A percentile compares a stretch with the other conserved stretches of the same genome.
phyloP scores from a whole-genome alignment of 2,113 vertebrate species.

The Sebastes schlegelii region DNA sequence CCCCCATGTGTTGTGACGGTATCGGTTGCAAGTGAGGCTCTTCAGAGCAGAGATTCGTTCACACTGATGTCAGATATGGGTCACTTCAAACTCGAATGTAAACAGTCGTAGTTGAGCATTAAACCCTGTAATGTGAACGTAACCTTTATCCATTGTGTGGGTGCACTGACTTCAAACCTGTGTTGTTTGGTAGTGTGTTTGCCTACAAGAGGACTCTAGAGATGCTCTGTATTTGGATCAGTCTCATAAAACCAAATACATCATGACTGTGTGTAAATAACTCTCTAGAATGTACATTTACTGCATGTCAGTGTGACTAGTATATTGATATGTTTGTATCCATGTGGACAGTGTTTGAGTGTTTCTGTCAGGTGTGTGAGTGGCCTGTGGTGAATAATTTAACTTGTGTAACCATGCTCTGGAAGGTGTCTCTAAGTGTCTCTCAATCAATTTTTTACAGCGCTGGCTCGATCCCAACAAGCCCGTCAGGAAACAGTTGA shows the following conservation, averaged over 20 bases:
- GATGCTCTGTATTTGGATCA: not conserved
- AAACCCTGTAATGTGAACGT: too few species aligned
- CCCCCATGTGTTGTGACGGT: too few species aligned
- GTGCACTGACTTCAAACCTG: not conserved
- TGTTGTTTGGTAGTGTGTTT: not conserved
- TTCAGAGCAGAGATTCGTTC: too few species aligned
- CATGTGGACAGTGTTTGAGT: not conserved
- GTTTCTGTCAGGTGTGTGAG: constrained; percentile 32
- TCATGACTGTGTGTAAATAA: constrained; percentile 6
- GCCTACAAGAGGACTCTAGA: not conserved
- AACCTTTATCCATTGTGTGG: not conserved
- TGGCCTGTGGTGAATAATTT: constrained; percentile 67
- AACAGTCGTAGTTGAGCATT: too few species aligned
- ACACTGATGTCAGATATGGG: too few species aligned
- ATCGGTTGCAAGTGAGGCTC: too few species aligned
- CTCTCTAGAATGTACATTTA: not conserved
- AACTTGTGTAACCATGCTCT: constrained; percentile 55
- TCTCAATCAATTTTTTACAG: constrained; percentile 87
- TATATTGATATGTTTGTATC: not conserved
- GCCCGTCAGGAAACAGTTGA: constrained; percentile 98
- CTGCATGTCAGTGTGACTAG: not conserved
- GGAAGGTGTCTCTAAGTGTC: constrained; percentile 74
- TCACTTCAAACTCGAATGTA: too few species aligned
- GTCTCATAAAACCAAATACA: not conserved
- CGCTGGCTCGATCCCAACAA: constrained; percentile 99